These are phyloP conservation scores for Spizaetus ornatus DNA, from an alignment of 2,113 vertebrate species.

Conservation along the genomic window DNA sequence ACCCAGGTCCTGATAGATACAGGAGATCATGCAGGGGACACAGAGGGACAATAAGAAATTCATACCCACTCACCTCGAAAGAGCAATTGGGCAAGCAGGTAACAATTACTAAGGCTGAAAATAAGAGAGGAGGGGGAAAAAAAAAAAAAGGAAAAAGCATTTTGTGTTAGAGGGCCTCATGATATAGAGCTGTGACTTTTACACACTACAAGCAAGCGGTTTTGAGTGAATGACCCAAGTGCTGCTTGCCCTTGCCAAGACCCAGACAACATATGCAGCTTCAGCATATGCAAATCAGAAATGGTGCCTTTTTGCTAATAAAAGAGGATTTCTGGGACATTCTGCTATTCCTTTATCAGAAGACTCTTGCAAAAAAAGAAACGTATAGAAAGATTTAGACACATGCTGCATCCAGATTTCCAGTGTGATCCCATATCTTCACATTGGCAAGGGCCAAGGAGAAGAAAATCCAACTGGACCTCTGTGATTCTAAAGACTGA, in stretches of 20 bases:
- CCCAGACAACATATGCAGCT: neutral
- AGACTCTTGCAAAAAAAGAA: neutral
- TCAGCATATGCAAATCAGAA: neutral
- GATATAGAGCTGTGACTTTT: neutral
- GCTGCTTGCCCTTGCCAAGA: neutral
- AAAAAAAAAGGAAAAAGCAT: neutral
- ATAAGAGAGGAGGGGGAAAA: neutral
- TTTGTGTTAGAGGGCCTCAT: neutral
- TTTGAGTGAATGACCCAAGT: neutral
- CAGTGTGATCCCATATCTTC: neutral
- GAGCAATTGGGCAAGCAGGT: neutral
- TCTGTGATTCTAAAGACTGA: neutral
- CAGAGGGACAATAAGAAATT: neutral
- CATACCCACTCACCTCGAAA: neutral
- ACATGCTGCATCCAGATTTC: neutral
- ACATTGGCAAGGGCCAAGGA: neutral
- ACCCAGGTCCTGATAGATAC: neutral
- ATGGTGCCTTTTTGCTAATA: neutral
- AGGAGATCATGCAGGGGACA: neutral
- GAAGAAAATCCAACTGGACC: neutral
- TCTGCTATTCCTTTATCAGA: neutral
- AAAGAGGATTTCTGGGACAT: neutral
- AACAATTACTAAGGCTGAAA: neutral
- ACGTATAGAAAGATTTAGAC: neutral
- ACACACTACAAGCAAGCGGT: neutral